Base-by-base conservation (phyloP, 2,113 vertebrate genomes). In the Triplophysa tibetana region DNA sequence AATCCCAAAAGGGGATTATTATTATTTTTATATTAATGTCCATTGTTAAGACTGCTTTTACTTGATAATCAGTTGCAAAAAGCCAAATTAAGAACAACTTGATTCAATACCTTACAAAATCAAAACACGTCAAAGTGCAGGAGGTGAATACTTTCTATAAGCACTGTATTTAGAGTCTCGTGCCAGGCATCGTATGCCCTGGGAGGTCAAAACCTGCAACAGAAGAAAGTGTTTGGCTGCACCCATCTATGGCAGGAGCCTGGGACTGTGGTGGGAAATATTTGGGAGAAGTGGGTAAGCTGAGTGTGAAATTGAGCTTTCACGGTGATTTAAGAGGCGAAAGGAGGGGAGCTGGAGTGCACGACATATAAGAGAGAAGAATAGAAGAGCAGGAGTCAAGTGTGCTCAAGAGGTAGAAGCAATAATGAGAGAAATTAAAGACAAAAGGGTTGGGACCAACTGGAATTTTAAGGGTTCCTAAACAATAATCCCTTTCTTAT, bases 281-380 rank as follows among this genome's bases (percentile, higher is more conserved):
- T 62, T 75, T 54, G 21, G 76, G 19, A 75, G 79, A 75, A 74
- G 69, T 58, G 75, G 78, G 60, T 77, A 73, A 81, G 75, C 82
- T 38, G 17, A 79, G 80, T 84, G 80, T 79, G 80, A 82, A 82
- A 79, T 54, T n/a, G 70, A 76, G 60, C 48, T 70, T 74, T 75
- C 50, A 68, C 70, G 70, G 62, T 69, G 78, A 77, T 62, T 77
- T 26, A 23, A 61, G 58, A 60, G 63, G 38, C 68, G 41, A 52
- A 41, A 43, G 63, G 45, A 65, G 58, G 66, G 41, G 50, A 81
- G n/a, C 41, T n/a, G 61, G 72, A 56, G 81, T 50, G 67, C 41
- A 50, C 45, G 19, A 54, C 64, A 83, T 41, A 62, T 72, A 41
- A 80, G 38, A 70, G 24, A 26, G 24, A 66, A 54, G 43, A 74